phyloP scores from a whole-genome alignment of 2,888 invertebrate genomes.

The Sussaba pulchella region DNA sequence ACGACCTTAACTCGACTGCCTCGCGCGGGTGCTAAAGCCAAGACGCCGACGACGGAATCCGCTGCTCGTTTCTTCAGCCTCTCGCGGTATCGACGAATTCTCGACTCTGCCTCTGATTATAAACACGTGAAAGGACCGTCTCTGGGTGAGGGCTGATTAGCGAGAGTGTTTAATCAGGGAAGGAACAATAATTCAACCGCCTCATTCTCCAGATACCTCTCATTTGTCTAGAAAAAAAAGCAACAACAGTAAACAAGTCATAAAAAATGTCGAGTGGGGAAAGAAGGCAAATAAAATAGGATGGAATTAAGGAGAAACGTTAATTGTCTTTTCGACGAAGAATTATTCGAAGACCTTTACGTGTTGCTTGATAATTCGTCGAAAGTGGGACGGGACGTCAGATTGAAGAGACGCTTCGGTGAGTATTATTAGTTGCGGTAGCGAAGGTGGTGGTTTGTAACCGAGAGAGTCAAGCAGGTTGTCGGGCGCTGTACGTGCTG shows the following conservation, averaged over 20 bases:
- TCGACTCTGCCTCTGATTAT: conserved; percentile 18
- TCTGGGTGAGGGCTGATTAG: conserved; percentile 33
- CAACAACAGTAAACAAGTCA: neutral
- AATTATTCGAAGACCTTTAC: neutral
- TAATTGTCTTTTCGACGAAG: neutral
- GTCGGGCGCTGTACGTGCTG: conserved; percentile 62
- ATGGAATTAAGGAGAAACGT: too few relatives aligned
- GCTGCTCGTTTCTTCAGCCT: conserved; percentile 36
- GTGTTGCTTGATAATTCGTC: conserved; percentile 16
- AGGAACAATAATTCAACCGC: conserved; percentile 20
- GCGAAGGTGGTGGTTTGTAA: conserved; percentile 36
- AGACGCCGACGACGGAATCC: conserved; percentile 38
- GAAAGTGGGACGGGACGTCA: neutral
- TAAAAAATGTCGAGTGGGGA: too few relatives aligned
- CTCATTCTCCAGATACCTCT: conserved; percentile 4
- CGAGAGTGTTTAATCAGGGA: conserved; percentile 41
- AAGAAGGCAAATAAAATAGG: too few relatives aligned
- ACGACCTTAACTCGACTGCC: conserved; percentile 57
- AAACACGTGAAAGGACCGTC: conserved; percentile 31
- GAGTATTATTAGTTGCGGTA: conserved; percentile 45
- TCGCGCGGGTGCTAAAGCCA: conserved; percentile 21
- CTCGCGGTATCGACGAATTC: conserved; percentile 29
- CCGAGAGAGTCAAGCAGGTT: conserved; percentile 25
- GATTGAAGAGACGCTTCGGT: conserved; percentile 23
- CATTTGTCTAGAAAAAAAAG: conserved; percentile 4